A percentile compares a stretch with the other conserved stretches of the same genome.
These are phyloP conservation scores for Falco concolor DNA, from an alignment of 2,797 vertebrate genomes.

Conservation along the genomic window DNA sequence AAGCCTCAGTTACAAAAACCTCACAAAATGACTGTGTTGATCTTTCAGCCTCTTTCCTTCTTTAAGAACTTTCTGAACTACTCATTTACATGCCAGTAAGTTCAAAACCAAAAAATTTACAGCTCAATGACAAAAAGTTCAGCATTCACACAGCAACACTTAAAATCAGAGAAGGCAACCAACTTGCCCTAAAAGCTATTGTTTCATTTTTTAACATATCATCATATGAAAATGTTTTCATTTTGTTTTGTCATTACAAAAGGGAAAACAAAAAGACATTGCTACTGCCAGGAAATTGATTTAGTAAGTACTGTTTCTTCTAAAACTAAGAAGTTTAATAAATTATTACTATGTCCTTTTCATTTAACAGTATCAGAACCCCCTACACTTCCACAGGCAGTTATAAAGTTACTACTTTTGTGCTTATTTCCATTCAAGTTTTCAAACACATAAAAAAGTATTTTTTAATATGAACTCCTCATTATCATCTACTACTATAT, in stretches of 20 bases:
- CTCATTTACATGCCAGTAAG: not conserved
- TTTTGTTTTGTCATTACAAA: not conserved
- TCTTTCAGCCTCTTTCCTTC: not conserved
- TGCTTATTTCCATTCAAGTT: not conserved
- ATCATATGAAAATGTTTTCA: fast-evolving
- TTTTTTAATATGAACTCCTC: not conserved
- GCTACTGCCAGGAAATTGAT: not conserved
- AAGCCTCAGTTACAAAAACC: not conserved
- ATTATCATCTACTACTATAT: not conserved
- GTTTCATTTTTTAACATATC: not conserved
- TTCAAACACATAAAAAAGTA: not conserved
- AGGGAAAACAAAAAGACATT: not conserved
- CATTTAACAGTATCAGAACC: not conserved
- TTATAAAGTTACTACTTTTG: not conserved
- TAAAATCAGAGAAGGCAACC: not conserved
- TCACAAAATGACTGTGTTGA: not conserved
- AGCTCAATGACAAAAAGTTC: not conserved
- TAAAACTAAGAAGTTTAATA: not conserved
- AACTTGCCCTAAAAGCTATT: not conserved
- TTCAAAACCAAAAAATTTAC: not conserved
- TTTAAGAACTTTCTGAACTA: not conserved
- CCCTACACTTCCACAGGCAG: not conserved
- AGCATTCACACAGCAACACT: not conserved
- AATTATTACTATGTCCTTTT: not conserved
- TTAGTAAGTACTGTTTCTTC: not conserved